A percentile compares a stretch with the other conserved stretches of the same genome.
Evolutionary conservation across 2,113 vertebrate genomes (phyloP).

Genomic region (Nestor notabilis): DNA sequence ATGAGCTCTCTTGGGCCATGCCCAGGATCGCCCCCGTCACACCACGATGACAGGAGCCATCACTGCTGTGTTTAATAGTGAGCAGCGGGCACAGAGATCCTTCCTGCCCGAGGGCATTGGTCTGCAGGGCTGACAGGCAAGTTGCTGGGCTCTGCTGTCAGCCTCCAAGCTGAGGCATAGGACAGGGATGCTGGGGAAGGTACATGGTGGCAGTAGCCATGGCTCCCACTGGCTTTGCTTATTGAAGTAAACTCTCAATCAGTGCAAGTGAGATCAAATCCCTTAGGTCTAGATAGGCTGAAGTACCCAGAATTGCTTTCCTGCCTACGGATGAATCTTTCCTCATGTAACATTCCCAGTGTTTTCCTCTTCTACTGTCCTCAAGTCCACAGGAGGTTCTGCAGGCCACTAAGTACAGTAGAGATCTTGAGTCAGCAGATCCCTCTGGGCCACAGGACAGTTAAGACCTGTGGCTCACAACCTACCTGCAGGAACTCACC

Average conservation of each 20-base stretch:
- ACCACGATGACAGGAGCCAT: background rate
- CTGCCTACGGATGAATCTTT: background rate
- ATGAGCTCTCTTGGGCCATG: background rate
- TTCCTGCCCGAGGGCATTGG: background rate
- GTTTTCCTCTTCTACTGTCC: background rate
- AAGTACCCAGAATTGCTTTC: background rate
- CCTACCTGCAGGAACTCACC: fast-evolving
- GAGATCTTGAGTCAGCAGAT: background rate
- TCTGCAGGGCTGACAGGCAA: background rate
- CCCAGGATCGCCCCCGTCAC: background rate
- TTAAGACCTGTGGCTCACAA: background rate
- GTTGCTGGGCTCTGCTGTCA: background rate
- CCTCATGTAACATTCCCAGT: background rate
- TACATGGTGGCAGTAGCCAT: fast-evolving
- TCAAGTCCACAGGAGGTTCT: background rate
- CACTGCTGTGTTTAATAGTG: fast-evolving
- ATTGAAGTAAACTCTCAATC: background rate
- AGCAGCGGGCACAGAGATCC: background rate
- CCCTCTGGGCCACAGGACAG: background rate
- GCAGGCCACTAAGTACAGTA: background rate
- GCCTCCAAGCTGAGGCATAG: background rate
- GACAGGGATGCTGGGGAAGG: background rate
- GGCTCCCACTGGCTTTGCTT: background rate
- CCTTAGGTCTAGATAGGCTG: background rate
- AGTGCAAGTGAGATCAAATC: background rate